Base-by-base conservation (phyloP, 2,888 invertebrate species). In the Falcaria lacertinaria region DNA sequence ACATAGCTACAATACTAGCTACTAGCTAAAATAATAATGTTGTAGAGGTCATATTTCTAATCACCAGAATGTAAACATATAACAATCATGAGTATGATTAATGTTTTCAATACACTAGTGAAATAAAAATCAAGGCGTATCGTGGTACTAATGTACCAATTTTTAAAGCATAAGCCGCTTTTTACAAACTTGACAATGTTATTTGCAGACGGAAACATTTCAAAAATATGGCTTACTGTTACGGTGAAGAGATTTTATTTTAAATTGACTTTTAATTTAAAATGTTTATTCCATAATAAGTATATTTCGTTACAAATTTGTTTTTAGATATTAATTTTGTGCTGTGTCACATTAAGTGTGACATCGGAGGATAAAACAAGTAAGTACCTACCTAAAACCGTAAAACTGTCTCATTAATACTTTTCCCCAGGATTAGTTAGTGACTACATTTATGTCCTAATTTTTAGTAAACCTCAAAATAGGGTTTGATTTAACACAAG, bases 51-150 rank as follows among this genome's bases (percentile, higher is more conserved):
- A 19, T 42, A 15, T 25, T 42, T 36, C 35, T 8, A 39, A 48
- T 38, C 44, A 32, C 34, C 15, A n/a, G 8, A 36, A 14, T 33
- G 33, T 16, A 33, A 42, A 42, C 32, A 41, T 47, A 48, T 45
- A 64, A 66, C 55, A 37, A 22, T 15, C 14, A 36, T 14, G 7
- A 2, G 14, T n/a, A 13, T 2, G 19, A 44, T 43, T 45, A 51
- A 54, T 55, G 56, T 61, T 61, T 60, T 60, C 44, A 61, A 61
- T 59, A 48, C 39, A 37, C 17, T 36, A 38, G 51, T 53, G 33
- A 65, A 69, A 80, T 82, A 73, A 79, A 81, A 80, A 71, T 60
- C 79, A 77, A 44, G 54, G 69, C 80, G 61, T 50, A 65, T 59
- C 74, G 1, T 4, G 22, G 6, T 7, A n/a, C n/a, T n/a, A n/a